A percentile compares a stretch with the other conserved stretches of the same genome.
Evolutionary conservation across 2,888 invertebrate species (phyloP).

Genomic region (Julus scanicus): DNA sequence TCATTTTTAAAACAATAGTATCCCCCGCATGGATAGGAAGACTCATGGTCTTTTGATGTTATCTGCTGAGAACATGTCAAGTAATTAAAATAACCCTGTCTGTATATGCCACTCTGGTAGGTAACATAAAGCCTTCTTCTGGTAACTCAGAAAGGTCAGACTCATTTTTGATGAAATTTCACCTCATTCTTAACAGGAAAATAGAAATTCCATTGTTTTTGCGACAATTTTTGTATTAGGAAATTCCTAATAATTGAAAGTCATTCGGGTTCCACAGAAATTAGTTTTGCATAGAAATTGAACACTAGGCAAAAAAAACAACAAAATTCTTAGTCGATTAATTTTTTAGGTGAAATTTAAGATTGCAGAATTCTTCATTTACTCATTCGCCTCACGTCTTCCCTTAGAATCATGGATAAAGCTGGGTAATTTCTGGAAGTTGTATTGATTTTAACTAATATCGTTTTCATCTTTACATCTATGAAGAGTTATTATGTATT

Average conservation of each 20-base stretch:
- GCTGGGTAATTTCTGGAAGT: no score
- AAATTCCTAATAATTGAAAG: background rate
- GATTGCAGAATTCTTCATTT: no score
- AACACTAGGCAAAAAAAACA: background rate
- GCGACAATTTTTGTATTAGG: no score
- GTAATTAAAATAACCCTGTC: background rate
- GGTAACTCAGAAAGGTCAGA: background rate
- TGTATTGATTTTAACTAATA: no score
- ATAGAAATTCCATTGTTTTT: slow-evolving; percentile 42
- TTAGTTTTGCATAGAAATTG: background rate
- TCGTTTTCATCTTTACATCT: no score
- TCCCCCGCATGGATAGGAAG: background rate
- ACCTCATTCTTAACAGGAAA: background rate
- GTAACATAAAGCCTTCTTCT: background rate
- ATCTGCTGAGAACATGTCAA: background rate
- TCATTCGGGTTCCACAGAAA: background rate
- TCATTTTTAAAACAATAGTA: slow-evolving; percentile 9
- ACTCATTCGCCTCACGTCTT: no score
- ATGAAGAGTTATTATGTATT: no score
- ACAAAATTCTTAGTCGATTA: background rate
- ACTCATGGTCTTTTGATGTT: background rate
- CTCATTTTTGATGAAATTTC: background rate
- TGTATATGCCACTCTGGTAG: background rate
- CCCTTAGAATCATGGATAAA: no score
- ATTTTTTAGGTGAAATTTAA: no score